Base-by-base conservation (phyloP, 2,888 invertebrate species). In the Sylvicola cinctus region DNA sequence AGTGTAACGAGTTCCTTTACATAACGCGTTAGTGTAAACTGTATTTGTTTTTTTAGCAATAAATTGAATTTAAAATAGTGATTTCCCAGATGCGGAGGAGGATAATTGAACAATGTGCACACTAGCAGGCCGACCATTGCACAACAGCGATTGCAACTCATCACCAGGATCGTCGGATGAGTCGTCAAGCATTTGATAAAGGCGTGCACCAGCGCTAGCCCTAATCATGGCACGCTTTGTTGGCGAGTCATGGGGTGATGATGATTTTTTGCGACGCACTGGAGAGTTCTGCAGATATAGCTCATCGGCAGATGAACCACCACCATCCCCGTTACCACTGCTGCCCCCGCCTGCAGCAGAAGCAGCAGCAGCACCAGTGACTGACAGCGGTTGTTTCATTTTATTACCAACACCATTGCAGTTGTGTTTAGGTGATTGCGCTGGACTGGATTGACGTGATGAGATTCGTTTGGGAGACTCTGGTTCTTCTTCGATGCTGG, bases 401-500 rank as follows among this genome's bases (percentile, higher is more conserved):
- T 20, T 20, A 8, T 8, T 8, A 20, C 20, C 20, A 4, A 20
- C 20, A 6, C 20, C 20, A 8, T 20, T 20, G 20, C 20, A 20
- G 13, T 41, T 43, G 38, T 43, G 43, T 38, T 48, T 48, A 11
- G 46, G 46, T 29, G 48, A 48, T 33, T 43, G 40, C 41, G 44
- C 44, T 16, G 47, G 46, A 34, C 45, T 46, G 13, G 45, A 45
- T 35, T 45, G 44, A 38, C 41, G 44, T 25, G 47, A 46, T 27
- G 42, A 27, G 6, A 45, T 44, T 40, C 43, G 45, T 31, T 45
- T 47, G 7, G 46, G 44, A 31, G 46, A 45, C 31, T 46, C 46
- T 7, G 45, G 42, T 36, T 48, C 46, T 37, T 48, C 48, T 42
- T 48, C 48, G 38, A 46, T 46, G 34, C 46, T 48, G 8, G 45